phyloP scores from a whole-genome alignment of 2,113 vertebrate species.

The Eptesicus fuscus region DNA sequence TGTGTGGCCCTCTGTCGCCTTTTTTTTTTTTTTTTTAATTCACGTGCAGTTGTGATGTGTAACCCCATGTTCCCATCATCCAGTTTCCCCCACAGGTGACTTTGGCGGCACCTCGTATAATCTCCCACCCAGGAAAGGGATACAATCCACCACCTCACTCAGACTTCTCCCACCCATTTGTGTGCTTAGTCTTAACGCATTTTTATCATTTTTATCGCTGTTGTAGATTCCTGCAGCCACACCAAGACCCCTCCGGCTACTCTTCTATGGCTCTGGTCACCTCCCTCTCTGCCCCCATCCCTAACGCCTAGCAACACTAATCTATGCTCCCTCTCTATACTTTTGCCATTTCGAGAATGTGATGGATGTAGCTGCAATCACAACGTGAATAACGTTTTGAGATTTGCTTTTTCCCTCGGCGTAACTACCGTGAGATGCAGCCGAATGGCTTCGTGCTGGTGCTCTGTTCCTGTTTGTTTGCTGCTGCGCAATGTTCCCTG shows the following conservation, averaged over 20 bases:
- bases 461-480: not conserved
- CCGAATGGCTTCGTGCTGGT: rapidly evolving
- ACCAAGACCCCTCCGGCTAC: not conserved
- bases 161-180: not conserved
- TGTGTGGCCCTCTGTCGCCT: not conserved
- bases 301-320: not conserved
- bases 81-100: not conserved
- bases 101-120: rapidly evolving
- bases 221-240: not conserved
- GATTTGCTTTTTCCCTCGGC: not conserved
- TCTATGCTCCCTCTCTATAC: not conserved
- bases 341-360: not conserved
- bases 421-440: not conserved
- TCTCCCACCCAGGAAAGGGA: not conserved
- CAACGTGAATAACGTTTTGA: not conserved
- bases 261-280: rapidly evolving
- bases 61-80: not conserved
- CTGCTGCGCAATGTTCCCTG: not conserved
- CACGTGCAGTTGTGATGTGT: not conserved
- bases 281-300: not conserved
- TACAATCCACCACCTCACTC: not conserved
- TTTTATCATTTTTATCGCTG: not conserved
- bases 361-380: rapidly evolving
- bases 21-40: not conserved
- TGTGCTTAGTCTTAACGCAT: not conserved